Percentiles rank a stretch among this genome's conserved stretches.
phyloP scores from a whole-genome alignment of 2,888 invertebrate genomes.

The Bhutanitis thaidina region DNA sequence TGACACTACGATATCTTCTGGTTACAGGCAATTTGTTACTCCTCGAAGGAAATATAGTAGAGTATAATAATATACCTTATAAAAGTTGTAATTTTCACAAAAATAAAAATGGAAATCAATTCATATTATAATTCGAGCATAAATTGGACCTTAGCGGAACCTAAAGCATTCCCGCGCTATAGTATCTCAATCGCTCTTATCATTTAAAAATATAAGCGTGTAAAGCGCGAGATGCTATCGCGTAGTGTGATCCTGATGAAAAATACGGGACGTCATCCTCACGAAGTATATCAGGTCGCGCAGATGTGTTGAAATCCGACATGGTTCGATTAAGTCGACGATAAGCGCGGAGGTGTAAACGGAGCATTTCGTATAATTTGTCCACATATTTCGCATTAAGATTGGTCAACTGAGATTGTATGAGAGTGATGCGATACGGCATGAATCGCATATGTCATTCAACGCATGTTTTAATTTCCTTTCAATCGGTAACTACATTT shows the following conservation, averaged over 20 bases:
- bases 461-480: background rate
- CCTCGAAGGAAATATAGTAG: no score
- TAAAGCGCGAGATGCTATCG: conserved; percentile 13
- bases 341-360: conserved; percentile 60
- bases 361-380: conserved; percentile 61
- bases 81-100: no score
- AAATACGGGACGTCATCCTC: conserved; percentile 14
- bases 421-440: conserved; percentile 37
- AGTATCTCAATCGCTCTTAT: conserved; percentile 6
- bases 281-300: conserved; percentile 23
- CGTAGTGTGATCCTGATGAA: background rate
- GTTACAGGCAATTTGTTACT: no score
- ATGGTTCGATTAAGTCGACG: conserved; percentile 43
- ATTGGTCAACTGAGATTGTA: conserved; percentile 47
- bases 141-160: background rate
- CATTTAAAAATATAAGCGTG: background rate
- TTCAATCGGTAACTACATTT: background rate
- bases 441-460: conserved; percentile 5
- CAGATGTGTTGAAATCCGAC: conserved; percentile 48
- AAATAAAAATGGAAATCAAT: no score
- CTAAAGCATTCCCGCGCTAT: background rate
- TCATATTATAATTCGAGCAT: no score
- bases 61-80: no score
- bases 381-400: conserved; percentile 55
- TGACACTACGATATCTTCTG: no score